These are phyloP conservation scores for Lasioglossum marginatum DNA, from an alignment of 2,888 invertebrate species.

Conservation along the genomic window DNA sequence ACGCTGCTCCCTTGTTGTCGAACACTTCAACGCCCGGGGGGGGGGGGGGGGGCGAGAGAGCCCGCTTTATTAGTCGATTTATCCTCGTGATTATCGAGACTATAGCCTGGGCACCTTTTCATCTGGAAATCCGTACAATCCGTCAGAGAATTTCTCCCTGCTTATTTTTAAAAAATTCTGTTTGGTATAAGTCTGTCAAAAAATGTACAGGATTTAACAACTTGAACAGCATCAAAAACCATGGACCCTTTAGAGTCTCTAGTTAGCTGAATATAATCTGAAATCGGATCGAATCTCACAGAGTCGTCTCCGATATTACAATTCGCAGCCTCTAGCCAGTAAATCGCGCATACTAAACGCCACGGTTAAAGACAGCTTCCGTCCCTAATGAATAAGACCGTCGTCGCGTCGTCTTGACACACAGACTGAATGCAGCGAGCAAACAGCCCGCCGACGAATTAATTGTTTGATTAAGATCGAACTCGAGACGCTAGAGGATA, in stretches of 20 bases:
- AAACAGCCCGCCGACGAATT: background rate
- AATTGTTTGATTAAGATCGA: background rate
- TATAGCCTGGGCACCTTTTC: background rate
- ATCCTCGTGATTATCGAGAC: conserved; percentile 34
- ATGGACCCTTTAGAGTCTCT: background rate
- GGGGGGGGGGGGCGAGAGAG: background rate
- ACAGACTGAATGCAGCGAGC: background rate
- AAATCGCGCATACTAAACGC: conserved; percentile 4
- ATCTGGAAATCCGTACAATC: conserved; percentile 6
- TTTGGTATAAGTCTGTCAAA: too few species aligned
- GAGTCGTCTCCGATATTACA: background rate
- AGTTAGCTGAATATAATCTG: background rate
- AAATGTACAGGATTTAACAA: too few species aligned
- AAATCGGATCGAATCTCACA: background rate
- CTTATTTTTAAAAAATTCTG: too few species aligned
- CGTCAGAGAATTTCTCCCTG: background rate
- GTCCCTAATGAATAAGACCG: background rate
- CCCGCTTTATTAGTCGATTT: conserved; percentile 41
- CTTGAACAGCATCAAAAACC: background rate
- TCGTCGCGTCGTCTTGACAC: background rate
- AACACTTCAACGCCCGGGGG: conserved; percentile 41
- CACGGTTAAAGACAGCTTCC: background rate
- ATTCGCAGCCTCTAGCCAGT: background rate
- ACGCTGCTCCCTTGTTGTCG: conserved; percentile 16
- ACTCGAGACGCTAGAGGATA: background rate